Evolutionary conservation across 2,113 vertebrate genomes (phyloP).

Genomic region (pig (Sus scrofa)): T2T-Sscrofa CM000826.6:20594501-20595000

Average conservation of each 20-base stretch:
- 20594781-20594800: not conserved
- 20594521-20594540: not conserved
- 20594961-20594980: constrained; percentile 79
- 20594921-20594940: constrained; percentile 55
- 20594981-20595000: constrained; percentile 61
- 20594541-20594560: not conserved
- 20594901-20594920: constrained; percentile 5
- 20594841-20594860: not conserved
- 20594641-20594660: constrained; percentile 57
- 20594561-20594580: not conserved
- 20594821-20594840: not conserved
- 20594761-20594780: not conserved
- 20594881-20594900: constrained; percentile 66
- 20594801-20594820: not conserved
- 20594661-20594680: constrained; percentile 69
- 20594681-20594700: constrained; percentile 61
- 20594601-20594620: constrained; percentile 67
- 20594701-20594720: constrained; percentile 34
- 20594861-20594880: constrained; percentile 38
- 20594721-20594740: not conserved
- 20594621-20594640: constrained; percentile 69
- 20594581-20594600: constrained; percentile 5
- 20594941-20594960: constrained; percentile 65
- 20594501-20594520: not conserved
- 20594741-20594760: not conserved